Evolutionary conservation across 2,888 invertebrate genomes (phyloP), one percentile per base, ranked within the genome.

Genomic region (Hypolimnas misippus): DNA sequence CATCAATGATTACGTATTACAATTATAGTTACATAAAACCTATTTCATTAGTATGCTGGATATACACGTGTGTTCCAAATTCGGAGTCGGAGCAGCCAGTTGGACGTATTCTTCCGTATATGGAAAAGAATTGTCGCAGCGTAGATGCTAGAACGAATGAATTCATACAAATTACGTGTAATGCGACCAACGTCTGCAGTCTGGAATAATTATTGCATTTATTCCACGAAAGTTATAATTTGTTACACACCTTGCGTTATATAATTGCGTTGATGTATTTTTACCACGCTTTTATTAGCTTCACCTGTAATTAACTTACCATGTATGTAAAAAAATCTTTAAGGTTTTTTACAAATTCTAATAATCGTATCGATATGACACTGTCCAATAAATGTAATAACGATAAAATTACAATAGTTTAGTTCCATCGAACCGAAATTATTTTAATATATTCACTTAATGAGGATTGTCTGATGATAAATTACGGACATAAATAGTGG

Each of bases 31-130:
- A 73, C 75, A 75, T 77, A 76, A 73, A 66, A 53, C 53, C 14
- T n/a, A 16, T 49, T 46, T 72, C 71, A 72, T 84, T 79, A 71
- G 76, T 80, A 83, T 79, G 74, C 81, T 54, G 67, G 67, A 67
- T 59, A 70, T 70, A 74, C 74, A 71, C 73, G 62, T 70, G 65
- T 69, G 73, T 65, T 71, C 81, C 84, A 75, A 79, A 82, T 81
- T 83, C 76, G 81, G 82, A 64, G 62, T 65, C 68, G 63, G 67
- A 73, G 71, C 74, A 71, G 70, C 70, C 63, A 64, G 65, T 54
- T 38, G 62, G 54, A 46, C 57, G 60, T 62, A 63, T 60, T 44
- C 64, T 54, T 57, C 64, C 62, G 49, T 65, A 62, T 65, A 69
- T 55, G 63, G 63, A 3, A 29, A 31, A 55, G 64, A 55, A 55